A percentile compares a stretch with the other conserved stretches of the same genome.
These are phyloP conservation scores for Patella ulyssiponensis DNA, from an alignment of 2,888 invertebrate species.

Conservation along the genomic window DNA sequence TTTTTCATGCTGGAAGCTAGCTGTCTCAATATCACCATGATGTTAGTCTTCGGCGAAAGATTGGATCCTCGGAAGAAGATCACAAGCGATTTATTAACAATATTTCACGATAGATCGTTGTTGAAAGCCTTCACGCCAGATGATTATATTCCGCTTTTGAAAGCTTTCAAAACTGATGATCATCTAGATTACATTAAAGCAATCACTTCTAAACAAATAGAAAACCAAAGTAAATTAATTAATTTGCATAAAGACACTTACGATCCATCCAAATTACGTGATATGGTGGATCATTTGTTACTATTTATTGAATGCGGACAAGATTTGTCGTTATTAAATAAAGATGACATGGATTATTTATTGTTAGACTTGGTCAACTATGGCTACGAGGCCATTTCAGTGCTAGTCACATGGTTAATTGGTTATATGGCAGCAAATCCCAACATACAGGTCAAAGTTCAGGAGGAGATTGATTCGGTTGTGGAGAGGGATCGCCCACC, in stretches of 20 bases:
- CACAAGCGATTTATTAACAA: slow-evolving; percentile 49
- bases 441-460: slow-evolving; percentile 52
- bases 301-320: slow-evolving; percentile 56
- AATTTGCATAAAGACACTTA: slow-evolving; percentile 63
- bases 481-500: slow-evolving; percentile 57
- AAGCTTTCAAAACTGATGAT: slow-evolving; percentile 34
- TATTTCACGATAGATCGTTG: slow-evolving; percentile 41
- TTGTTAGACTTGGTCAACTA: slow-evolving; percentile 52
- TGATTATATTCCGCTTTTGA: slow-evolving; percentile 40
- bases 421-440: slow-evolving; percentile 56
- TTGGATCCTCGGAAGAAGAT: slow-evolving; percentile 47
- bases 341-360: slow-evolving; percentile 53
- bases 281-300: slow-evolving; percentile 58
- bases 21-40: slow-evolving; percentile 52
- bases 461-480: slow-evolving; percentile 52
- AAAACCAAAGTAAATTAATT: slow-evolving; percentile 49
- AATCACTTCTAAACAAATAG: slow-evolving; percentile 41
- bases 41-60: slow-evolving; percentile 52
- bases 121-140: slow-evolving; percentile 28
- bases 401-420: slow-evolving; percentile 54
- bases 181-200: slow-evolving; percentile 38
- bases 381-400: slow-evolving; percentile 49
- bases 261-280: slow-evolving; percentile 49
- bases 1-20: slow-evolving; percentile 46
- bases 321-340: slow-evolving; percentile 49